Percentiles rank a stretch among this genome's conserved stretches.
Evolutionary conservation across 2,113 vertebrate genomes (phyloP).

Genomic region (Tychaedon coryphoeus): DNA sequence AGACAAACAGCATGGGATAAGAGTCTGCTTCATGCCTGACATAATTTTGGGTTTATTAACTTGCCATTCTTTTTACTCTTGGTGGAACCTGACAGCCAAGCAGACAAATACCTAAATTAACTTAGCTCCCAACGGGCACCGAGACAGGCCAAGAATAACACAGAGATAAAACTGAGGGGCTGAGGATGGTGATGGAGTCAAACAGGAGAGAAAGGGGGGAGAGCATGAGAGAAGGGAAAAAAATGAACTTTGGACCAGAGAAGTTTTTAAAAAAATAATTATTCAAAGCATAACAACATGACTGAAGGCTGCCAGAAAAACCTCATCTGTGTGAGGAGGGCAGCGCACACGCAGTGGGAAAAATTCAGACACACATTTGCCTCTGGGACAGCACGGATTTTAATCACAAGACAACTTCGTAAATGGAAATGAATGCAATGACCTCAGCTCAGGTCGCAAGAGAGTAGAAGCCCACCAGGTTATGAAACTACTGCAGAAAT

Average conservation of each 20-base stretch:
- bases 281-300: slow-evolving; percentile 35
- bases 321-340: not conserved
- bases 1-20: not conserved
- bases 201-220: not conserved
- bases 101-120: slow-evolving; percentile 49
- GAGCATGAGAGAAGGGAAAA: slow-evolving; percentile 3
- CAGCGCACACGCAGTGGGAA: not conserved
- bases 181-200: not conserved
- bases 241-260: slow-evolving; percentile 21
- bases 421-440: slow-evolving; percentile 62
- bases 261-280: not conserved
- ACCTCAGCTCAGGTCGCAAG: slow-evolving; percentile 65
- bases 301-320: slow-evolving; percentile 33
- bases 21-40: slow-evolving; percentile 11
- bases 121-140: not conserved
- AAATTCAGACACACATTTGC: slow-evolving; percentile 43
- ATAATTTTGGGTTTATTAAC: slow-evolving; percentile 44
- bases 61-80: slow-evolving; percentile 51
- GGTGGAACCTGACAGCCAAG: slow-evolving; percentile 32
- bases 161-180: slow-evolving; percentile 13
- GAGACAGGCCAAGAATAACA: slow-evolving; percentile 58
- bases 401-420: slow-evolving; percentile 24
- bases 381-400: slow-evolving; percentile 31
- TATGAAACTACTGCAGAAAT: slow-evolving; percentile 62
- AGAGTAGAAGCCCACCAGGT: slow-evolving; percentile 66